Evolutionary conservation across 1,140 invertebrate species (phyloP), one percentile per base, ranked within the genome.

Genomic region (Drosophila kanapiae): DNA sequence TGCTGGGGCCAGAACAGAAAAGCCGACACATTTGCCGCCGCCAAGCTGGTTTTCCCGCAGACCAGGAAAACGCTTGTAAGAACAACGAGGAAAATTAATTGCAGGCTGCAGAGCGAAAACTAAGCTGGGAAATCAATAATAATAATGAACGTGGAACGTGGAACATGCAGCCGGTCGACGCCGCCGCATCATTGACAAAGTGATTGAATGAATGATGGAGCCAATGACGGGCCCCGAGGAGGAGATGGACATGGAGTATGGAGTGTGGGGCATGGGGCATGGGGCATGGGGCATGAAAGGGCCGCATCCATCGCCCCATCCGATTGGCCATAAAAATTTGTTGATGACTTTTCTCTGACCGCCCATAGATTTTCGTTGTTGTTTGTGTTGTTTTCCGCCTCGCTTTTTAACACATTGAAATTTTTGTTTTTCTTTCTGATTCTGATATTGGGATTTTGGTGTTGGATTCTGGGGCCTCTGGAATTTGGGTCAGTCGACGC

Each of bases 71-170:
- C 7, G n/a, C 40, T 38, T 51, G 43, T 79, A 75, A 37, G 80
- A 75, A 75, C 45, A 85, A 80, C 83, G 63, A 76, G 85, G 85
- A 90, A 90, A 90, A 90, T 90, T 90, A 90, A 90, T 90, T 90
- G 85, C 86, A 79, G 74, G 49, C 81, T 78, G 38, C 64, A 70
- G 65, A 80, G 70, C 80, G 77, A 88, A 88, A 80, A 78, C 75
- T 82, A 90, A 84, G 80, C 86, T 84, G 75, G 84, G 78, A 88
- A 88, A 88, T 88, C 84, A 90, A 88, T 88, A 88, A 88, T 88
- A 88, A 88, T 88, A 90, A 88, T 88, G 80, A 86, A 84, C 80
- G 43, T 69, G 76, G 14, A 70, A 48, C 69, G 65, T 58, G 68
- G 60, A 80, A 35, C 51, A 64, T 57, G 82, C 63, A 69, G 71